Conservation (phyloP, 2,888 invertebrate species). For the Agrochola lychnidis region DNA sequence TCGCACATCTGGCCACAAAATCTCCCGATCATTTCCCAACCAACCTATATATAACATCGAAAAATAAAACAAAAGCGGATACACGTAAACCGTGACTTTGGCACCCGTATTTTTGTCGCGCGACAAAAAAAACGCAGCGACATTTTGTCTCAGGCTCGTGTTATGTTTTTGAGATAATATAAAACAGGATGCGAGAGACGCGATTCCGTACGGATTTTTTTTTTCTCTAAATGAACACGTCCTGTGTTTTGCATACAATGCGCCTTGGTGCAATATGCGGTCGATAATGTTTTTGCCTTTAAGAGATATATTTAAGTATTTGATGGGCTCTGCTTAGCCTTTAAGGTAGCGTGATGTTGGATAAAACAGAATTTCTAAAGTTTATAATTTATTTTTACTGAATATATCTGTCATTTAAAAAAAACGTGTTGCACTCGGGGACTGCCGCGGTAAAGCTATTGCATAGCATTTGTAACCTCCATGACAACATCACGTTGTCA, state of each 20-base stretch:
- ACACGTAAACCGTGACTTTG: slow-evolving; percentile 71
- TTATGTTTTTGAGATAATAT: slow-evolving; percentile 81
- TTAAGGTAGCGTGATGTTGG: slow-evolving; percentile 24
- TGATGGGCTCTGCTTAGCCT: slow-evolving; percentile 58
- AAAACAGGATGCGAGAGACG: slow-evolving; percentile 78
- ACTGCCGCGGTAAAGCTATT: no score
- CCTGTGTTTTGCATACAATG: slow-evolving; percentile 88
- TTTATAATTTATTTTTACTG: background rate
- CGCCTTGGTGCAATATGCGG: slow-evolving; percentile 85
- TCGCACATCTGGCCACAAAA: slow-evolving; percentile 27
- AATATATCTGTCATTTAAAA: no score
- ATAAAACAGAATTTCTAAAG: background rate
- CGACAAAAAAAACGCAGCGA: slow-evolving; percentile 70
- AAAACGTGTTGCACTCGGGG: no score
- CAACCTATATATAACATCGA: slow-evolving; percentile 46
- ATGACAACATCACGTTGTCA: no score
- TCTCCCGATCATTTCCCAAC: slow-evolving; percentile 29
- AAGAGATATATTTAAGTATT: slow-evolving; percentile 66
- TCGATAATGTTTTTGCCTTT: slow-evolving; percentile 77
- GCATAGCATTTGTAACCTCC: no score
- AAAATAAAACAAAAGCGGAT: slow-evolving; percentile 60
- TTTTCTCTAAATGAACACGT: slow-evolving; percentile 86
- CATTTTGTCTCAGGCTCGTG: slow-evolving; percentile 76
- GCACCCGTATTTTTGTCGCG: slow-evolving; percentile 70
- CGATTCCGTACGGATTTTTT: slow-evolving; percentile 72